These are phyloP conservation scores for Haliclona indistincta DNA, from an alignment of 37 sponge, comb jelly and placozoan species.

Conservation along the genomic window DNA sequence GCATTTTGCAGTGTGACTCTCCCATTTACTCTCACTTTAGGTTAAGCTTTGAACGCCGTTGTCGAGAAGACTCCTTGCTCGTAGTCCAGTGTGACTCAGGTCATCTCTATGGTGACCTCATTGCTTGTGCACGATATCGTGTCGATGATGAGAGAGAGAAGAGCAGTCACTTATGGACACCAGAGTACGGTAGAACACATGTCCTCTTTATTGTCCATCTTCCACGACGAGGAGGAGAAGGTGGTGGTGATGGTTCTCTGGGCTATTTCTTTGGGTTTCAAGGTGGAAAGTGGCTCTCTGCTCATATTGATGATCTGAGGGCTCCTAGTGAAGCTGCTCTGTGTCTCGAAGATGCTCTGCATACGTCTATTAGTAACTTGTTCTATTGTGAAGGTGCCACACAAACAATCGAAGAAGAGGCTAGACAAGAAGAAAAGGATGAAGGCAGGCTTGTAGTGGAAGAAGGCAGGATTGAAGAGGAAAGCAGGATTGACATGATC, in stretches of 20 bases:
- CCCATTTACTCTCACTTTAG: too few species aligned
- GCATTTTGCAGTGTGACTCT: too few species aligned
- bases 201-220: slow-evolving; percentile 68
- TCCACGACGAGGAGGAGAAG: slow-evolving; percentile 55
- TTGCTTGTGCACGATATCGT: slow-evolving; percentile 88
- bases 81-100: slow-evolving; percentile 90
- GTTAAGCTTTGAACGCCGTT: too few species aligned
- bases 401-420: too few species aligned
- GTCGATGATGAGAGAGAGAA: slow-evolving; percentile 52
- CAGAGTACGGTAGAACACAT: slow-evolving; percentile 34
- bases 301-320: slow-evolving; percentile 72
- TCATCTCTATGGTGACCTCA: slow-evolving; percentile 74
- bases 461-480: too few species aligned
- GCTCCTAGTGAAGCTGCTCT: slow-evolving; percentile 33
- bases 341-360: slow-evolving; percentile 31
- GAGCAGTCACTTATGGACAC: neutral
- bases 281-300: slow-evolving; percentile 76
- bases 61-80: slow-evolving; percentile 24
- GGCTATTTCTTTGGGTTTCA: slow-evolving; percentile 66
- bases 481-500: too few species aligned
- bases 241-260: slow-evolving; percentile 14
- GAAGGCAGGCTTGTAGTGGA: too few species aligned
- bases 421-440: too few species aligned
- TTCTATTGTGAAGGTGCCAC: too few species aligned
- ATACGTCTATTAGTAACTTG: slow-evolving; percentile 51